A percentile compares a stretch with the other conserved stretches of the same genome.
These are phyloP conservation scores for Campopleginae sp. DNA, from an alignment of 2,888 invertebrate species.

Conservation along the genomic window DNA sequence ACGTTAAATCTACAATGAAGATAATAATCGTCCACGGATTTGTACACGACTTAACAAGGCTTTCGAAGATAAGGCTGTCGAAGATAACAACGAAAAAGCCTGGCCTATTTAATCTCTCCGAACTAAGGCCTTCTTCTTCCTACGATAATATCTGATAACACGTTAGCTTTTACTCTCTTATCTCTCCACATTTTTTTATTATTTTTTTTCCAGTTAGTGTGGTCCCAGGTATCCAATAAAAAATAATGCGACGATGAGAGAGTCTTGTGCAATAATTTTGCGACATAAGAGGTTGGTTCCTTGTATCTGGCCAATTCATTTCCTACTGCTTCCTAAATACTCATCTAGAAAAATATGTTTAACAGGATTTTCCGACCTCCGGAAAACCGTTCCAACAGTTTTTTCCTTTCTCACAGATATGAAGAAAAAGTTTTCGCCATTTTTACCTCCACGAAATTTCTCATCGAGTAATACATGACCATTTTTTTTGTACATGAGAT, in stretches of 20 bases:
- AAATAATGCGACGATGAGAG: constrained; percentile 28
- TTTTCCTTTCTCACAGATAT: not conserved
- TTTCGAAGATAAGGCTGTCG: constrained; percentile 37
- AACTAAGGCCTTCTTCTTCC: constrained; percentile 6
- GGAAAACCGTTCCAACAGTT: not conserved
- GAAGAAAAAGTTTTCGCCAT: not conserved
- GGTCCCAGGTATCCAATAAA: constrained; percentile 49
- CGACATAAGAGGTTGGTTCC: not conserved
- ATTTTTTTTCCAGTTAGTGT: not conserved
- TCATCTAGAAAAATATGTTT: not conserved
- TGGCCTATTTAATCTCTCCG: not conserved
- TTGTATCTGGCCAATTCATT: not conserved
- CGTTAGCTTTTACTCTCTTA: not conserved
- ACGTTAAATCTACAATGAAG: constrained; percentile 12
- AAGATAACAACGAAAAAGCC: constrained; percentile 27
- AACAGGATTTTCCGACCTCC: not conserved
- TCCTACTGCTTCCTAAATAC: not conserved
- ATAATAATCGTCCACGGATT: constrained; percentile 21
- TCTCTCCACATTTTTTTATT: not conserved
- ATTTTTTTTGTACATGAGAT: constrained; percentile 38
- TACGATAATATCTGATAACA: constrained; percentile 2
- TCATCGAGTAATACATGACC: not conserved
- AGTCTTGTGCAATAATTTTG: constrained; percentile 1
- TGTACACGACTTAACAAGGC: constrained; percentile 45
- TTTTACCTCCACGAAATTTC: constrained; percentile 11